A percentile compares a stretch with the other conserved stretches of the same genome.
phyloP scores from a whole-genome alignment of 1,140 invertebrate genomes.

The Pteromalus puparum region DNA sequence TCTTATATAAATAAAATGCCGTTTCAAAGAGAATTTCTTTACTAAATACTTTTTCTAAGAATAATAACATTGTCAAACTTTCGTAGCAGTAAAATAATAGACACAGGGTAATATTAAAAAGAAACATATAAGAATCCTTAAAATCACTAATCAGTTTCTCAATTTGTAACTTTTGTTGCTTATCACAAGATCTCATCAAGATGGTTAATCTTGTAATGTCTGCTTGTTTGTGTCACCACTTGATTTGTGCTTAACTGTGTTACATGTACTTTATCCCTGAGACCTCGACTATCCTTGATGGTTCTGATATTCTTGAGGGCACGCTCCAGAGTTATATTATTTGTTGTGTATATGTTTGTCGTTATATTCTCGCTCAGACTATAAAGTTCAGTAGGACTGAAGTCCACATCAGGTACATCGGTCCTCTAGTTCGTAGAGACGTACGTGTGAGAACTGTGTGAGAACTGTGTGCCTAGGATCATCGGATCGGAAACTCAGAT shows the following conservation, averaged over 20 bases:
- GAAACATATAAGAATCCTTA: too few relatives aligned
- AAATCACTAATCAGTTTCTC: conserved; percentile 89
- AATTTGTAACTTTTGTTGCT: conserved; percentile 87
- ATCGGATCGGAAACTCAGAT: too few relatives aligned
- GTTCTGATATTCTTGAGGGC: conserved; percentile 86
- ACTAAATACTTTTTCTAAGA: too few relatives aligned
- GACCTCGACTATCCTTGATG: conserved; percentile 81
- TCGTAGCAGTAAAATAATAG: too few relatives aligned
- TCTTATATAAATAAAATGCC: too few relatives aligned
- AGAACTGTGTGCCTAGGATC: too few relatives aligned
- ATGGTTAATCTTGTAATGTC: conserved; percentile 83
- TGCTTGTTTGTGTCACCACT: conserved; percentile 83
- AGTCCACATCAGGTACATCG: conserved; percentile 80
- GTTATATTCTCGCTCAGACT: conserved; percentile 85
- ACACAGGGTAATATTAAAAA: too few relatives aligned
- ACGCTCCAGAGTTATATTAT: conserved; percentile 83
- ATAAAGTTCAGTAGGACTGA: conserved; percentile 85
- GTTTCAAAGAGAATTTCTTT: too few relatives aligned
- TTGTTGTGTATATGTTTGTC: conserved; percentile 86
- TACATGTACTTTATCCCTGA: conserved; percentile 83
- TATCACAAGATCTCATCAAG: conserved; percentile 81
- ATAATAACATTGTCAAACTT: too few relatives aligned
- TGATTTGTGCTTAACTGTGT: conserved; percentile 87
- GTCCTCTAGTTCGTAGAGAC: conserved; percentile 73
- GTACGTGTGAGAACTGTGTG: conserved; percentile 72